Evolutionary conservation across 2,888 invertebrate genomes (phyloP).

Genomic region (Diaphora mendica): DNA sequence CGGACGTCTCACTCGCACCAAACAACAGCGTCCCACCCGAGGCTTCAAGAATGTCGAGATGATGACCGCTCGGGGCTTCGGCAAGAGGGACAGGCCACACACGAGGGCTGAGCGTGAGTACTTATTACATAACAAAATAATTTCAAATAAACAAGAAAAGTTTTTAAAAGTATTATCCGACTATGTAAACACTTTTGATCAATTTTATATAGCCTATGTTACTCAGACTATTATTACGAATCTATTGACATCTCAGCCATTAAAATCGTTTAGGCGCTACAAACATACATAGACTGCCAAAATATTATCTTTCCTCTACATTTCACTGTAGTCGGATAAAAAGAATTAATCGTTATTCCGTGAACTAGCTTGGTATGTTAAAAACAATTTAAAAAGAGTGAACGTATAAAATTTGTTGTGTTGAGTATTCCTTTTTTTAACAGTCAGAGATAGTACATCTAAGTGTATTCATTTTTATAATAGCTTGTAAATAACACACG

Average conservation of each 20-base stretch:
- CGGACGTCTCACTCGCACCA: slow-evolving; percentile 69
- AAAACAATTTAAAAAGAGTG: not conserved
- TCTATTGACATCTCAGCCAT: too few relatives aligned
- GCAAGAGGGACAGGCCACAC: slow-evolving; percentile 85
- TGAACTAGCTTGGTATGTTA: not conserved
- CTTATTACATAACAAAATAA: not conserved
- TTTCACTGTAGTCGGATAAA: too few relatives aligned
- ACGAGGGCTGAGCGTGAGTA: slow-evolving; percentile 79
- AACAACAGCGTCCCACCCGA: slow-evolving; percentile 86
- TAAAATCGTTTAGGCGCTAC: too few relatives aligned
- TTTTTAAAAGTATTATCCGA: not conserved
- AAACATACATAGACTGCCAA: too few relatives aligned
- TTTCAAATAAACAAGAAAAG: not conserved
- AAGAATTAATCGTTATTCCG: too few relatives aligned
- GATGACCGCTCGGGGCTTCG: slow-evolving; percentile 89
- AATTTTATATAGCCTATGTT: too few relatives aligned
- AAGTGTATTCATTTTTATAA: not conserved
- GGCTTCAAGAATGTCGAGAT: slow-evolving; percentile 89
- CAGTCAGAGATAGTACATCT: not conserved
- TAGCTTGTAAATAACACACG: not conserved
- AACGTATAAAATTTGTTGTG: not conserved
- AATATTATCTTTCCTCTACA: too few relatives aligned
- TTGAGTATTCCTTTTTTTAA: not conserved
- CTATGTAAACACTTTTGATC: too few relatives aligned
- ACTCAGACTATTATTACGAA: too few relatives aligned